phyloP scores from a whole-genome alignment of 2,113 vertebrate species.

The Trichechus manatus region DNA sequence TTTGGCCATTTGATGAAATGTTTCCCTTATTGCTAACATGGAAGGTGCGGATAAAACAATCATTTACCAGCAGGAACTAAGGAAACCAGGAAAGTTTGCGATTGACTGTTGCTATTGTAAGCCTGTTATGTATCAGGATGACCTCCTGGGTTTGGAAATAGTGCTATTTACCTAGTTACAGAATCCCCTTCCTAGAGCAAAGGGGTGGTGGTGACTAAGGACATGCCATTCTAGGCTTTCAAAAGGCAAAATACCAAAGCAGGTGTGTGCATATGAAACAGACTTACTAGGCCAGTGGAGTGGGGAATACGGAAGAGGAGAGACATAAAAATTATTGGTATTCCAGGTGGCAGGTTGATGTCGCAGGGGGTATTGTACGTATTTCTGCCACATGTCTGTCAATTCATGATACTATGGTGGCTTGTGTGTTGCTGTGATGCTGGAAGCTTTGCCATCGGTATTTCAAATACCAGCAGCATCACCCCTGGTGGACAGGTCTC shows the following conservation, averaged over 20 bases:
- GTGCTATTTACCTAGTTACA: not conserved
- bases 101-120: not conserved
- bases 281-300: not conserved
- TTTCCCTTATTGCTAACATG: not conserved
- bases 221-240: not conserved
- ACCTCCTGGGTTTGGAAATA: not conserved
- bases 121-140: not conserved
- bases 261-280: not conserved
- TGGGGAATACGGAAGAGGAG: not conserved
- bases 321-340: not conserved
- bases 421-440: too few species aligned
- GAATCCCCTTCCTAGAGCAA: not conserved
- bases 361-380: not conserved
- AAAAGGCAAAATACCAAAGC: not conserved
- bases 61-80: not conserved
- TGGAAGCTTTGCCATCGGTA: too few species aligned
- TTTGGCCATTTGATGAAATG: not conserved
- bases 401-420: too few species aligned
- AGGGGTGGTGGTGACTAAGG: not conserved
- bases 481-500: too few species aligned
- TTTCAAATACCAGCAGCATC: too few species aligned
- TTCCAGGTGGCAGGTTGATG: not conserved
- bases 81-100: not conserved
- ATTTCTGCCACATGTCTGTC: too few species aligned
- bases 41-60: not conserved